Base-by-base conservation (phyloP, 2,113 vertebrate species). In the Proteles cristata region DNA sequence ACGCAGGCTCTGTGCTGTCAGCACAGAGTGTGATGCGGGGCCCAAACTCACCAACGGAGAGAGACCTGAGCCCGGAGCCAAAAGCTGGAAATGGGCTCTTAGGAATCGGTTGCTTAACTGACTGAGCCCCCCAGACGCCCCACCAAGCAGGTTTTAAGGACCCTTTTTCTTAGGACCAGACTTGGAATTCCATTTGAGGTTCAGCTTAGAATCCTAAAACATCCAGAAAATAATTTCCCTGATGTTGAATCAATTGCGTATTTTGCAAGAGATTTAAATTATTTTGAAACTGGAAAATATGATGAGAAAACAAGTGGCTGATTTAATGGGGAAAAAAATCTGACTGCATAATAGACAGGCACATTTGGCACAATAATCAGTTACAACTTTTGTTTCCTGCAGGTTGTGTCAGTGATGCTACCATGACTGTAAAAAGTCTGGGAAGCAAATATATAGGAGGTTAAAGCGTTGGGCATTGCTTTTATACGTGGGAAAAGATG, bases 251-350 rank as follows among this genome's bases (percentile, higher is more conserved):
- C 68, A 88, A 88, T 66, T 76, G 15, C 12, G 23, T 89, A 66
- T 94, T 96, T 89, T 88, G 21, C 83, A 95, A 92, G 45, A 81
- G 23, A 80, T 33, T 76, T n/a, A 43, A 92, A 43, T 95, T 94
- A 92, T 80, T 92, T 94, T 79, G 39, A 95, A 92, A 83, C 39
- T 39, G 50, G 93, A 91, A 48, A 83, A 45, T 33, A 77, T n/a
- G 33, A 48, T 23, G 48, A 26, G 61, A 80, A 79, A 88, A 93
- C 73, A 83, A 71, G 77, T 53, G 74, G 2, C 25, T 1, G 0
- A 65, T 25, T 45, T 79, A 71, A 90, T 83, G 53, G 21, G 53
- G 21, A 50, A 68, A n/a, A 69, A 35, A 50, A 33, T 33, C 53
- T 66, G 39, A 0, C 28, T 69, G 28, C 14, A 10, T 9, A 39